phyloP scores from a whole-genome alignment of 2,797 vertebrate genomes.

The Malurus splendens region DNA sequence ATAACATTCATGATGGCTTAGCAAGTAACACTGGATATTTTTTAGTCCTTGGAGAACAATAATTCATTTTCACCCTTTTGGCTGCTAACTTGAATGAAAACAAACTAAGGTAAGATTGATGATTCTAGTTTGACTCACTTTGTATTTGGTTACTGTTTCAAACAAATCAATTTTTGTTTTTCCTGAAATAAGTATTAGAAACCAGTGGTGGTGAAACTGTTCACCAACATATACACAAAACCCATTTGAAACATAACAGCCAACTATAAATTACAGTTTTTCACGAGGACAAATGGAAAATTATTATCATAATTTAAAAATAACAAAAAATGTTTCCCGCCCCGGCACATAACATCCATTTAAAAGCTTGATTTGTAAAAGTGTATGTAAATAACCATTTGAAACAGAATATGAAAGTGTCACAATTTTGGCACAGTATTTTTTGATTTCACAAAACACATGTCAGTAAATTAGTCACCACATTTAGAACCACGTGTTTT shows the following conservation, averaged over 20 bases:
- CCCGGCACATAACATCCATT: neutral
- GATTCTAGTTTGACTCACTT: neutral
- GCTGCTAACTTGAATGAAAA: neutral
- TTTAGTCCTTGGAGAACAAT: neutral
- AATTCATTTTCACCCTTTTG: neutral
- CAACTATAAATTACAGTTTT: neutral
- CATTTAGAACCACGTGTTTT: constrained; percentile 32
- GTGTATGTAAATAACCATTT: neutral
- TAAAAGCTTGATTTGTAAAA: neutral
- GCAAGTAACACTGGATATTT: neutral
- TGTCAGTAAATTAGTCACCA: constrained; percentile 8
- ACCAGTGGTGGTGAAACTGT: neutral
- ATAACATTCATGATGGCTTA: neutral
- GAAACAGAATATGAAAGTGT: neutral
- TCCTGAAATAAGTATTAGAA: neutral
- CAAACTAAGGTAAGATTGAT: neutral
- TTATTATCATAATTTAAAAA: neutral
- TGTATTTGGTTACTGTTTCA: neutral
- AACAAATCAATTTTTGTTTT: neutral
- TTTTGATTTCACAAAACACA: constrained; percentile 49
- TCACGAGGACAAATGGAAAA: neutral
- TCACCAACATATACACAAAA: neutral
- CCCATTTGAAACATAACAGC: neutral
- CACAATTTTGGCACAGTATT: constrained; percentile 28
- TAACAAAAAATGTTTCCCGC: neutral